Base-by-base conservation (phyloP, 2,797 vertebrate species). In the Clamator glandarius region DNA sequence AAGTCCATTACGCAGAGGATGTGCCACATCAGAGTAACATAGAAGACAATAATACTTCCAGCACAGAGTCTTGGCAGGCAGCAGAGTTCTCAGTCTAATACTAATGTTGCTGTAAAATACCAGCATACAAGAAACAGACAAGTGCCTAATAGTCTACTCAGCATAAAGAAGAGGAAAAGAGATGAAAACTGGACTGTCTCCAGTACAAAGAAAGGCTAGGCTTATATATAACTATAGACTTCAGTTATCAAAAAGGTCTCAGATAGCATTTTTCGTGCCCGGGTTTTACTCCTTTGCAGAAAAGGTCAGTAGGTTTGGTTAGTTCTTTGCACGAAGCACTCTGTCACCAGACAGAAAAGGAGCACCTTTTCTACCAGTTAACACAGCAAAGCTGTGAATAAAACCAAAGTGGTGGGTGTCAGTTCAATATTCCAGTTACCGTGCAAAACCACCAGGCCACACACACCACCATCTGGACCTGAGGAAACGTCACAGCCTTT, bases 61-160 rank as follows among this genome's bases (percentile, higher is more conserved):
- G 57, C 0, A 1, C 46, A 91, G n/a, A 70, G 78, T 52, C 78
- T 83, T 95, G 89, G 95, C 96, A 95, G 84, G 87, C 87, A 93
- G 29, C 41, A 90, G 39, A 66, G 42, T 88, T 90, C 84, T 94
- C 89, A 89, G 74, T 48, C 63, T 66, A 82, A 82, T 82, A 74
- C 61, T 89, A 82, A 93, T 61, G 80, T 82, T 91, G 84, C 92
- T 90, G 67, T 93, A 94, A 84, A 94, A 87, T 58, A 85, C 8
- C 52, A 35, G 57, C 12, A 52, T 52, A 82, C 44, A 42, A 83
- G 70, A 88, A 89, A 67, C 55, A 90, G 66, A 92, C 17, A 90
- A 90, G 21, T 82, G 77, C 75, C 83, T 86, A 86, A 93, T 41
- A 75, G 86, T 78, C 86, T 58, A 90, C 15, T 95, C 84, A 93